phyloP scores from a whole-genome alignment of 2,888 invertebrate species.

The Heliconius ismenius region DNA sequence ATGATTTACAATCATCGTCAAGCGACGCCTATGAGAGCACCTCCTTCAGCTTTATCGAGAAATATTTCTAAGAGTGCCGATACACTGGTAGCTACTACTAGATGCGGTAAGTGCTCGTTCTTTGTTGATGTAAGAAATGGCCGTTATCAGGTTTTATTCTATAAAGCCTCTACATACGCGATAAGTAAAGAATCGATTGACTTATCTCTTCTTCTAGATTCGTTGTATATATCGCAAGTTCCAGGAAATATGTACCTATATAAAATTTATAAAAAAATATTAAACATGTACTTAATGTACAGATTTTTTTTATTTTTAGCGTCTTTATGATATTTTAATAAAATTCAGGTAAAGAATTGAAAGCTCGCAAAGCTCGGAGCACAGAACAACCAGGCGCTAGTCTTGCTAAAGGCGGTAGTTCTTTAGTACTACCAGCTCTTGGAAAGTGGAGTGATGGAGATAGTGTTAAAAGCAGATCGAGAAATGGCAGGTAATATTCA shows the following conservation, averaged over 20 bases:
- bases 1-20: slow-evolving; percentile 67
- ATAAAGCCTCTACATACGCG: neutral
- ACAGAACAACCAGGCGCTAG: slow-evolving; percentile 67
- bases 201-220: neutral
- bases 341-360: slow-evolving; percentile 62
- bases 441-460: slow-evolving; percentile 66
- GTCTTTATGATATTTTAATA: neutral
- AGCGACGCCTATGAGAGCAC: slow-evolving; percentile 70
- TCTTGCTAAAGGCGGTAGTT: slow-evolving; percentile 61
- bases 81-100: slow-evolving; percentile 62
- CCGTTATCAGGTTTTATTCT: neutral
- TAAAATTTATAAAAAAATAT: no score
- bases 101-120: slow-evolving; percentile 54
- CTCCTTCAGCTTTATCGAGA: slow-evolving; percentile 66
- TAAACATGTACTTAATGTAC: no score
- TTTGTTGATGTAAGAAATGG: neutral
- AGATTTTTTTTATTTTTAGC: no score
- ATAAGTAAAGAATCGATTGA: neutral
- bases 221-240: neutral
- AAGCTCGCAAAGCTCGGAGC: slow-evolving; percentile 66
- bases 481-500: slow-evolving; percentile 65
- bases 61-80: slow-evolving; percentile 74
- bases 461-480: slow-evolving; percentile 64
- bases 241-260: neutral
- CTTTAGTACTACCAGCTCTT: slow-evolving; percentile 64